These are phyloP conservation scores for Caenorhabditis brenneri DNA, from an alignment of 1,140 invertebrate genomes.

Conservation along the genomic window DNA sequence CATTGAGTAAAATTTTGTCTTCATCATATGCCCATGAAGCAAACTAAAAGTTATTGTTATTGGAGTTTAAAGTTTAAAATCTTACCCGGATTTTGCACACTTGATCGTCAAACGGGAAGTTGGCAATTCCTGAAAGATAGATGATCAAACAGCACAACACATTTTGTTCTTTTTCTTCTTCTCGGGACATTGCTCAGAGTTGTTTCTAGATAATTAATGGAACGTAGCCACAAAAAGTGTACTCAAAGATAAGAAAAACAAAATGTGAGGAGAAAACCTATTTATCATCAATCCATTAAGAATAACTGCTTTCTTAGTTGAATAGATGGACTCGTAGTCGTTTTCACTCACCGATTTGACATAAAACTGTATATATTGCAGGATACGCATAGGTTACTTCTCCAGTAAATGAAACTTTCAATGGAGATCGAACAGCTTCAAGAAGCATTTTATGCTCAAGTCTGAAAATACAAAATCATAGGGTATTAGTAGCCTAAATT, in stretches of 20 bases:
- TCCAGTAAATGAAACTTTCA: conserved; percentile 53
- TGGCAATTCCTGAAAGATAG: conserved; percentile 47
- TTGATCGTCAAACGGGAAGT: conserved; percentile 60
- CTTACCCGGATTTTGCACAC: conserved; percentile 52
- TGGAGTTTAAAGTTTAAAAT: not conserved
- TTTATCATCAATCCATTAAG: conserved; percentile 32
- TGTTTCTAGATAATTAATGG: conserved; percentile 35
- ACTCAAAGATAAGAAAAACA: not conserved
- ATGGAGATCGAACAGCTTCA: conserved; percentile 53
- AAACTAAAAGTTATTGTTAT: conserved; percentile 42
- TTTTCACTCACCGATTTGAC: conserved; percentile 50
- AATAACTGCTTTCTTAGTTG: not conserved
- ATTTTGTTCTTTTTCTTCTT: not conserved
- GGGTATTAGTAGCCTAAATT: not conserved
- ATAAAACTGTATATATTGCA: conserved; percentile 58
- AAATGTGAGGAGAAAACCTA: not conserved
- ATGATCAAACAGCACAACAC: not conserved
- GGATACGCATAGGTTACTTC: conserved; percentile 57
- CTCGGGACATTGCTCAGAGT: not conserved
- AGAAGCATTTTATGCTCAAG: conserved; percentile 56
- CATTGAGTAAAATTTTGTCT: conserved; percentile 56
- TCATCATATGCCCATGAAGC: conserved; percentile 59
- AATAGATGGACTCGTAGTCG: not conserved
- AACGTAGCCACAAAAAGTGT: not conserved
- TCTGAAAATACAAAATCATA: conserved; percentile 24